A percentile compares a stretch with the other conserved stretches of the same genome.
These are phyloP conservation scores for Pseudolaguvia tuberculata DNA, from an alignment of 2,113 vertebrate species.

Conservation along the genomic window DNA sequence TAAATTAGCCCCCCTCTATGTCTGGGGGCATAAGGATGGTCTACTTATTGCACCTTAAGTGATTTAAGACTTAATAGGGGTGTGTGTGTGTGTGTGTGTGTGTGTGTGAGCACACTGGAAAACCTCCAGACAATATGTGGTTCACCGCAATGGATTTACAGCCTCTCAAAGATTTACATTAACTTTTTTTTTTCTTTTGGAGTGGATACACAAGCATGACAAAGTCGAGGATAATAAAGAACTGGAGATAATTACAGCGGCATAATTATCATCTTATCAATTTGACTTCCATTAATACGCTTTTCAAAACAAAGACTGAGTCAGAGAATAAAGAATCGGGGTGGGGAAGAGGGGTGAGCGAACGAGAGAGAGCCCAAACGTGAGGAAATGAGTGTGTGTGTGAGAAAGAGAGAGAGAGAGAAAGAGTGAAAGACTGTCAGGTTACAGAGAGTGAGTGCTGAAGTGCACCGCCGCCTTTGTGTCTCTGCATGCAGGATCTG, in stretches of 20 bases:
- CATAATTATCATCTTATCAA: neutral
- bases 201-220: neutral
- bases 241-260: neutral
- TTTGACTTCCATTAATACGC: neutral
- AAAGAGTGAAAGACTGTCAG: slow-evolving; percentile 44
- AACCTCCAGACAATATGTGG: slow-evolving; percentile 25
- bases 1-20: slow-evolving; percentile 27
- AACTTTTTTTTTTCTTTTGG: neutral
- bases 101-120: neutral
- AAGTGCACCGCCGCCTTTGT: slow-evolving; percentile 71
- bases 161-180: neutral
- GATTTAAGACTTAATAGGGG: slow-evolving; percentile 6
- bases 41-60: slow-evolving; percentile 36
- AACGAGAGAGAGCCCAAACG: neutral
- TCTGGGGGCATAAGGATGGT: slow-evolving; percentile 14
- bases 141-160: slow-evolving; percentile 19
- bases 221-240: neutral
- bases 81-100: neutral
- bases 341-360: neutral
- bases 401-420: neutral
- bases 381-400: slow-evolving; percentile 1
- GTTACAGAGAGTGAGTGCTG: slow-evolving; percentile 43
- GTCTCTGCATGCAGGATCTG: slow-evolving; percentile 69
- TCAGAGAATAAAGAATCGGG: neutral
- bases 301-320: neutral